Evolutionary conservation across 2,888 invertebrate species (phyloP).

Genomic region (Melipona beecheii): DNA sequence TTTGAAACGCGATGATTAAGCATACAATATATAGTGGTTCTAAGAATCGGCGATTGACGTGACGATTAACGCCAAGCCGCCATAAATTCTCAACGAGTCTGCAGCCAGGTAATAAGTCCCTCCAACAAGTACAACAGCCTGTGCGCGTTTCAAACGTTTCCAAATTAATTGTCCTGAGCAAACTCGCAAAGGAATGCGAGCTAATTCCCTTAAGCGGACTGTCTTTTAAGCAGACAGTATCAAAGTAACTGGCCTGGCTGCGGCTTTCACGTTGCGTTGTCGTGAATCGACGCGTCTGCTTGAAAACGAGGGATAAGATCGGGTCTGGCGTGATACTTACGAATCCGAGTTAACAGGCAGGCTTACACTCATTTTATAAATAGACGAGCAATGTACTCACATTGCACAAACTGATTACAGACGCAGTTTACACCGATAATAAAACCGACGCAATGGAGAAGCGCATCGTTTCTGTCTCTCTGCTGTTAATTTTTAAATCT

Average conservation of each 20-base stretch:
- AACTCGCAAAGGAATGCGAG: not conserved
- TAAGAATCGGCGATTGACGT: not conserved
- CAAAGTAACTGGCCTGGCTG: conserved; percentile 10
- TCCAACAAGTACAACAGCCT: not conserved
- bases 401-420: too few relatives aligned
- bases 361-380: too few relatives aligned
- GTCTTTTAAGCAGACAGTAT: conserved; percentile 29
- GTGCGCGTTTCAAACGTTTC: not conserved
- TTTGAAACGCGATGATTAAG: not conserved
- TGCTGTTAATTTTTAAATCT: too few relatives aligned
- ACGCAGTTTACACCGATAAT: too few relatives aligned
- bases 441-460: too few relatives aligned
- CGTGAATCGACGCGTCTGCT: not conserved
- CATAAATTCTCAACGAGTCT: conserved; percentile 17
- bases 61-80: not conserved
- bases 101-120: not conserved
- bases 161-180: not conserved
- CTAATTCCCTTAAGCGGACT: not conserved
- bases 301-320: not conserved
- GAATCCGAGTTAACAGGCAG: too few relatives aligned
- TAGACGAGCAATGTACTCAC: too few relatives aligned
- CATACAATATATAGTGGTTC: too few relatives aligned
- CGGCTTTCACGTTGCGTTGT: not conserved
- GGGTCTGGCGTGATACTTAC: too few relatives aligned
- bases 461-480: too few relatives aligned